Base-by-base conservation (phyloP, 92 coral and sea anemone genomes). In the Palythoa heliodiscus region DNA sequence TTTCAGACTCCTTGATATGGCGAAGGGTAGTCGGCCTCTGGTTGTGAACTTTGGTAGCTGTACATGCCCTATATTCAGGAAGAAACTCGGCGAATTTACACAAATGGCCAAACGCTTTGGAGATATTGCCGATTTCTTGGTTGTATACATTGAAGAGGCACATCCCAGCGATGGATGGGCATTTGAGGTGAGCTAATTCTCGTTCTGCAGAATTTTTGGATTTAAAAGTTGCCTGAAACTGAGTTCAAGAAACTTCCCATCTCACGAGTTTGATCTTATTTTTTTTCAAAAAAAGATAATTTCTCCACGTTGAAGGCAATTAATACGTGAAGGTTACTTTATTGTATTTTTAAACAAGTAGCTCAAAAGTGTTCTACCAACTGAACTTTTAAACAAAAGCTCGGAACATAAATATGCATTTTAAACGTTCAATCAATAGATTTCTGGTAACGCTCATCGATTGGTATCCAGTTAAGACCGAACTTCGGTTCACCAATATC, bases 91-190 rank as follows among this genome's bases (percentile, higher is more conserved):
- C n/a, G 88, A 85, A n/a, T 91, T 63, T 75, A 57, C 83, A 17
- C 63, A 87, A 55, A 69, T 91, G 73, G 70, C 86, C 52, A 81
- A 84, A 3, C 73, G 68, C 54, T 91, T 78, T 52, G 83, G 75
- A 40, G 87, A 91, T 22, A 76, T 88, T 16, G 93, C 93, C 15
- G 91, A 91, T 76, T 91, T 91, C 76, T 84, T 88, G 64, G 20
- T 88, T 48, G 89, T 91, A 37, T 91, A 91, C 37, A 80, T 91
- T n/a, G 91, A 91, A 88, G 93, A 91, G 75, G 93, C 91, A 3
- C 93, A 91, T 48, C 93, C 93, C 6, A 82, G 78, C 52, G 93
- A 91, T 48, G 93, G 93, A 10, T 91, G 93, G 93, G 87, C 91
- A 7, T 88, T 91, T 57, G 81, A 87, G 86, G 93, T 80, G 43